Evolutionary conservation across 2,797 vertebrate species (phyloP), one percentile per base, ranked within the genome.

Genomic region (Eulemur mongoz): DNA sequence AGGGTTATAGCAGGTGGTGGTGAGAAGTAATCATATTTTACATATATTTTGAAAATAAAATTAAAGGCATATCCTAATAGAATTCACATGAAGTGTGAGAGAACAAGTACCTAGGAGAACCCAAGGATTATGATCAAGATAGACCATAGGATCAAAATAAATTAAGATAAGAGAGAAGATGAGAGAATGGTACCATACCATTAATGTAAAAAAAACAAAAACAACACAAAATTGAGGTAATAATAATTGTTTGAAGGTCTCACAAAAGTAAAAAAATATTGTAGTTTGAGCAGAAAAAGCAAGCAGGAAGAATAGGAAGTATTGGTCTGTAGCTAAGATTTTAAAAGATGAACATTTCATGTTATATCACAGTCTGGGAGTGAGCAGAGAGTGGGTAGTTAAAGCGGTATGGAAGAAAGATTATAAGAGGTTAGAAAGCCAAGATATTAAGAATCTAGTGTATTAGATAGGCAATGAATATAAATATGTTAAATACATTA

Each of bases 31-130:
- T 10, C 43, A 43, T 59, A 38, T 45, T 75, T 90, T 93, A 43
- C 3, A 59, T 11, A 40, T 4, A 45, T 25, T 40, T 70, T 89
- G 50, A 81, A 85, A 93, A 67, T 83, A 63, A 78, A 82, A 50
- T 27, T 17, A 27, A 61, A 81, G 59, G 11, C 5, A n/a, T 45
- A 45, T 73, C 27, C 20, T 43, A 35, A 80, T 9, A 70, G 0
- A 43, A 52, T 40, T 35, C 11, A 59, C n/a, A 14, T 43, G 30
- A 79, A 79, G 2, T 32, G 1, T 65, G 32, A 79, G 48, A 76
- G 30, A 75, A 95, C 32, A 70, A 70, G 80, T 57, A 32, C 25
- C 14, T 57, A 52, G 4, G 9, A 59, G 6, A 1, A 75, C 30
- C 3, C 35, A 50, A 57, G 43, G 4, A 59, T 67, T 32, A 38